A percentile compares a stretch with the other conserved stretches of the same genome.
Conservation (phyloP, 2,888 invertebrate genomes). For the Melanostoma mellinum region DNA sequence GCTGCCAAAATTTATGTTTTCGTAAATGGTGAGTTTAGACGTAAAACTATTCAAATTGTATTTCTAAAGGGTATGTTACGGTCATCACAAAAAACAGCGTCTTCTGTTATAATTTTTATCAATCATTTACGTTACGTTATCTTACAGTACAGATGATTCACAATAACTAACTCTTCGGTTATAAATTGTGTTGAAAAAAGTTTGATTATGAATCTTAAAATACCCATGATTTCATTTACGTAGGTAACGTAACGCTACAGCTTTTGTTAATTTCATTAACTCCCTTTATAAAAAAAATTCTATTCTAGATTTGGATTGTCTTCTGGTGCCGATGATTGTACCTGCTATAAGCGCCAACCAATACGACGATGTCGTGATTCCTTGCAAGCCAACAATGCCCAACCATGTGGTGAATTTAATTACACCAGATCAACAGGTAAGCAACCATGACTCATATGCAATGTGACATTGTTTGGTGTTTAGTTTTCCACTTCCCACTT, state of each 20-base stretch:
- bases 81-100: too few relatives aligned
- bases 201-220: too few relatives aligned
- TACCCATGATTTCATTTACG: too few relatives aligned
- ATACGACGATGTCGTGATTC: conserved; percentile 83
- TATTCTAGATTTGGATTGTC: conserved; percentile 81
- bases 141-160: too few relatives aligned
- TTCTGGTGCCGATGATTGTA: conserved; percentile 81
- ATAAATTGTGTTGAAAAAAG: too few relatives aligned
- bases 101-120: too few relatives aligned
- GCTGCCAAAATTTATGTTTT: conserved; percentile 83
- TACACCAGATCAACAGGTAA: conserved; percentile 80
- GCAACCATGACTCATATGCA: conserved; percentile 16
- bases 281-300: background rate
- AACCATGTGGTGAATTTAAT: conserved; percentile 83
- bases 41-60: background rate
- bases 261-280: too few relatives aligned
- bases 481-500: background rate
- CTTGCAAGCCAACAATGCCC: conserved; percentile 86
- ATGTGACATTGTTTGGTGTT: background rate
- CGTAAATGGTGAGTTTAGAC: conserved; percentile 84
- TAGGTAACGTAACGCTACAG: too few relatives aligned
- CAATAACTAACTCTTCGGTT: too few relatives aligned
- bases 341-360: conserved; percentile 80
- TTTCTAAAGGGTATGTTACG: background rate
- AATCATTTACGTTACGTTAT: too few relatives aligned